Evolutionary conservation across 2,888 invertebrate genomes (phyloP).

Genomic region (Ectobius pallidus): DNA sequence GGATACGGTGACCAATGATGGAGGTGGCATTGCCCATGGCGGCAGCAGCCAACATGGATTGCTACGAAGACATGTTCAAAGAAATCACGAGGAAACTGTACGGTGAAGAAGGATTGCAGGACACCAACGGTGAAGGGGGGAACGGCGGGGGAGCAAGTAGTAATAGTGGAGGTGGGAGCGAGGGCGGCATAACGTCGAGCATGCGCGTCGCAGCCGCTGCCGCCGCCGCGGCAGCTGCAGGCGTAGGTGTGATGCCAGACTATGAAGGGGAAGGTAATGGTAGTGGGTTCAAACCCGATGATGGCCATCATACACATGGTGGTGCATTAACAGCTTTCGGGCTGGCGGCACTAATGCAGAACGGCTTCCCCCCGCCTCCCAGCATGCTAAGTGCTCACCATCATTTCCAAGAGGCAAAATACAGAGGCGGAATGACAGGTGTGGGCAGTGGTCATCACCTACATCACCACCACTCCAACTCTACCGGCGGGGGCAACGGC

Average conservation of each 20-base stretch:
- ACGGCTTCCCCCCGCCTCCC: constrained; percentile 67
- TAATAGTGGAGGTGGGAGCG: constrained; percentile 19
- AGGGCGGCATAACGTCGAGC: constrained; percentile 14
- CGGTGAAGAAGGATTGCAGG: constrained; percentile 69
- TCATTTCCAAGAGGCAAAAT: constrained; percentile 49
- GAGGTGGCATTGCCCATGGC: constrained; percentile 60
- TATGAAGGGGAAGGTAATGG: constrained; percentile 34
- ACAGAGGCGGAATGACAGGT: constrained; percentile 39
- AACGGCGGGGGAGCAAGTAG: constrained; percentile 14
- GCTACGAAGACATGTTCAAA: constrained; percentile 86
- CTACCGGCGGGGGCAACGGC: not conserved
- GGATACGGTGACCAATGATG: constrained; percentile 47
- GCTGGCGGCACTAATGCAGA: constrained; percentile 77
- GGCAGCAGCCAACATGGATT: constrained; percentile 63
- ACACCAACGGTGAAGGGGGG: constrained; percentile 24
- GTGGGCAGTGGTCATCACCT: constrained; percentile 62
- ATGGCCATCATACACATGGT: constrained; percentile 26
- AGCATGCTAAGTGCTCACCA: constrained; percentile 61
- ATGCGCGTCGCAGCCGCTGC: constrained; percentile 38
- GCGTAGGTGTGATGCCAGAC: constrained; percentile 49
- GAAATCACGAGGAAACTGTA: constrained; percentile 91
- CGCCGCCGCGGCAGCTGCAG: constrained; percentile 42
- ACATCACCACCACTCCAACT: constrained; percentile 33
- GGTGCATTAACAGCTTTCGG: constrained; percentile 59
- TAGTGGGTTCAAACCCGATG: constrained; percentile 25